These are phyloP conservation scores for Sakesphorus luctuosus DNA, from an alignment of 2,113 vertebrate genomes.

Conservation along the genomic window DNA sequence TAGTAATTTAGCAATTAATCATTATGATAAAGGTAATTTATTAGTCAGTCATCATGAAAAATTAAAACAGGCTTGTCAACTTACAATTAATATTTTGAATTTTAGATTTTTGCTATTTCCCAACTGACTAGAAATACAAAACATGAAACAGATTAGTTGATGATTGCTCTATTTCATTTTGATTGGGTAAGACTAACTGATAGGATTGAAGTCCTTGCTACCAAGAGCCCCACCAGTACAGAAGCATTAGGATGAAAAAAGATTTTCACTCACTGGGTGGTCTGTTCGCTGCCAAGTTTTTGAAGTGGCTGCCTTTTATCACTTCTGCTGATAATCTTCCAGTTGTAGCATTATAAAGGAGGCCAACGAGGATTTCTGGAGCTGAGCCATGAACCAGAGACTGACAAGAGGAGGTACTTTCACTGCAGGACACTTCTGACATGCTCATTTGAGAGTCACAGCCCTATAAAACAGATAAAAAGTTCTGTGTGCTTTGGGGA, in stretches of 20 bases:
- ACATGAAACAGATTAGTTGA: slow-evolving; percentile 78
- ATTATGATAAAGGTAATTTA: slow-evolving; percentile 73
- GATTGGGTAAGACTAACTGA: slow-evolving; percentile 68
- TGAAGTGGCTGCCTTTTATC: slow-evolving; percentile 99
- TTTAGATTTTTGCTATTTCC: slow-evolving; percentile 77
- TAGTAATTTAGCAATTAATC: slow-evolving; percentile 72
- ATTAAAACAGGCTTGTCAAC: slow-evolving; percentile 73
- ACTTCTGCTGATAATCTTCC: slow-evolving; percentile 96
- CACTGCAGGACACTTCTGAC: slow-evolving; percentile 93
- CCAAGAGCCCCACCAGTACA: slow-evolving; percentile 39
- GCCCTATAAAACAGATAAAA: slow-evolving; percentile 79
- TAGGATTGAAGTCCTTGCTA: slow-evolving; percentile 59
- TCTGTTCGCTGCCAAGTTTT: slow-evolving; percentile 95
- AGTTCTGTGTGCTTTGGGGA: slow-evolving; percentile 1
- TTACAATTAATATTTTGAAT: slow-evolving; percentile 79
- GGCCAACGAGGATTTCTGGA: slow-evolving; percentile 94
- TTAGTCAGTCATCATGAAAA: slow-evolving; percentile 76
- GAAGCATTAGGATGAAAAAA: slow-evolving; percentile 67
- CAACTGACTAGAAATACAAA: slow-evolving; percentile 74
- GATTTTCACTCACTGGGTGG: slow-evolving; percentile 94
- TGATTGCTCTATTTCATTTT: slow-evolving; percentile 67
- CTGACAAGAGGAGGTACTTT: slow-evolving; percentile 92
- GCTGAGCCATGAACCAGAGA: slow-evolving; percentile 88
- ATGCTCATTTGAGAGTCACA: slow-evolving; percentile 92
- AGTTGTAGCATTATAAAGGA: slow-evolving; percentile 97